phyloP scores from a whole-genome alignment of 2,888 invertebrate genomes.

The Ochropacha duplaris region DNA sequence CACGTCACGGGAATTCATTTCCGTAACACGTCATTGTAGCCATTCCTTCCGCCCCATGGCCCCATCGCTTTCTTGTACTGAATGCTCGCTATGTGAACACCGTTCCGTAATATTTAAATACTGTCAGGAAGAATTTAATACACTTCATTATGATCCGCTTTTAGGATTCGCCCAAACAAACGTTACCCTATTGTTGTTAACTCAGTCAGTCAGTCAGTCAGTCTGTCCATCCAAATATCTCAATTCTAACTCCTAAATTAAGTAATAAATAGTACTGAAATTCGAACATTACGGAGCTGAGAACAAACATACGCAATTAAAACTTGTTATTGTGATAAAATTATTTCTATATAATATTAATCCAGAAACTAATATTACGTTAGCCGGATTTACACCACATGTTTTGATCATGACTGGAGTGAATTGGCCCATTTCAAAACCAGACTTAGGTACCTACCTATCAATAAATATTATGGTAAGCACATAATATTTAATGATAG shows the following conservation, averaged over 20 bases:
- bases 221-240: too few species aligned
- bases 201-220: too few species aligned
- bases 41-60: slow-evolving; percentile 34
- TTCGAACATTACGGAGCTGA: too few species aligned
- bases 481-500: too few species aligned
- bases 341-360: background rate
- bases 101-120: background rate
- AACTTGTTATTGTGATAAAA: too few species aligned
- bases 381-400: background rate
- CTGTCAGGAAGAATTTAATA: slow-evolving; percentile 19
- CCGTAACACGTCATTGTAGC: slow-evolving; percentile 32
- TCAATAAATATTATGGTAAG: background rate
- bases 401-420: background rate
- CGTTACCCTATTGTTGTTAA: background rate
- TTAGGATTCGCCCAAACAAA: too few species aligned
- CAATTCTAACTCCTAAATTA: too few species aligned
- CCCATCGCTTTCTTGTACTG: slow-evolving; percentile 29
- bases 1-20: slow-evolving; percentile 17
- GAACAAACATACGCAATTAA: too few species aligned
- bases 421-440: background rate
- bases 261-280: too few species aligned
- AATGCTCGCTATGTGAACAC: slow-evolving; percentile 20
- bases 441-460: background rate
- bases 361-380: background rate
- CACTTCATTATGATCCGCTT: background rate